These are phyloP conservation scores for Zosterops lateralis DNA, from an alignment of 2,113 vertebrate genomes.

Conservation along the genomic window DNA sequence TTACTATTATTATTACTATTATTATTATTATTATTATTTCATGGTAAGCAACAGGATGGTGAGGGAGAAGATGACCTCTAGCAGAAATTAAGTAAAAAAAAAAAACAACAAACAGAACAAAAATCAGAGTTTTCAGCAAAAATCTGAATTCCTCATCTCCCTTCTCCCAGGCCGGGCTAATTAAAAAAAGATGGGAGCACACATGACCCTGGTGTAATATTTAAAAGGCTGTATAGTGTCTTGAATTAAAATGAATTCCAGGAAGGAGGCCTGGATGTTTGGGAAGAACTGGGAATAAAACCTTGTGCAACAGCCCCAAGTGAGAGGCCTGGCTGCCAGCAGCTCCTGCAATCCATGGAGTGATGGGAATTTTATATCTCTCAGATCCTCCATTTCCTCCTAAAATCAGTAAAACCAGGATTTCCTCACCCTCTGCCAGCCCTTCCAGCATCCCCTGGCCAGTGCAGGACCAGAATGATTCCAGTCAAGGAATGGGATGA, in stretches of 20 bases:
- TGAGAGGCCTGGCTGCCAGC: neutral
- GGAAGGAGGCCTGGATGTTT: neutral
- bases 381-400: neutral
- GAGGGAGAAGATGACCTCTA: neutral
- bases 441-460: neutral
- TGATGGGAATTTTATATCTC: neutral
- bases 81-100: neutral
- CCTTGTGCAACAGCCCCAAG: neutral
- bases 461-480: fast-evolving
- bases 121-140: neutral
- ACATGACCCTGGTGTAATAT: neutral
- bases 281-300: neutral
- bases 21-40: neutral
- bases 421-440: neutral
- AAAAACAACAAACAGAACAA: neutral
- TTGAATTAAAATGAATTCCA: neutral
- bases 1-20: neutral
- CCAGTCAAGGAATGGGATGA: neutral
- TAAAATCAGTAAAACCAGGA: neutral
- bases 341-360: neutral
- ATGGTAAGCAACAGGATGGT: no score
- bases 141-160: neutral
- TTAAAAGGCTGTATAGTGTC: neutral
- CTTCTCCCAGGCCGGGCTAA: neutral
- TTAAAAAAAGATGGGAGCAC: neutral